Evolutionary conservation across 1,140 invertebrate species (phyloP), one percentile per base, ranked within the genome.

Genomic region (Pachypeltis micranthus): DNA sequence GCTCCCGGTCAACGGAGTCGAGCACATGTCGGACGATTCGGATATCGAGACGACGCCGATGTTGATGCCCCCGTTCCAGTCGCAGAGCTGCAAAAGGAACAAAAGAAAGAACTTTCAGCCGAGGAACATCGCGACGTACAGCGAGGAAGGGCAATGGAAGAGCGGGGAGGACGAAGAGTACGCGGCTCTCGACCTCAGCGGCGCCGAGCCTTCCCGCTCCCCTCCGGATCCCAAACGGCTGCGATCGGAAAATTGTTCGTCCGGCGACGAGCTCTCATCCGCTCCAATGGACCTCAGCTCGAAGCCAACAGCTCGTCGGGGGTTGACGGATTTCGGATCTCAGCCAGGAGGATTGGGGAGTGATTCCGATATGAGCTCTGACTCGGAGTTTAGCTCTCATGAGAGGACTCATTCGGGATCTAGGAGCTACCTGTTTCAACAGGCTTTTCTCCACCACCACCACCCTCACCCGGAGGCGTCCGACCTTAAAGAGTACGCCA

Each of bases 401-500:
- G 44, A 44, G 24, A 31, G 44, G 28, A 26, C 23, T 28, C 19
- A 3, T 21, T 10, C 4, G 12, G 10, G 10, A 4, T 56, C 62
- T 23, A 65, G 63, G 25, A 61, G 59, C 24, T 68, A 68, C 28
- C 63, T 68, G n/a, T 60, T 66, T 31, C 68, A 67, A 31, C 67
- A 63, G 39, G 69, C 67, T 16, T 69, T 67, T 64, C 66, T 66
- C 51, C 59, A 59, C 57, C 59, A 59, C 57, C 65, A 67, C 44
- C 64, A 65, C 55, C 51, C 68, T 12, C 61, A 65, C 62, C 44
- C 67, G 16, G 74, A 75, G 56, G 73, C 73, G 3, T 70, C 70
- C 21, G 73, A 74, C 54, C 72, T 81, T 63, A 78, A 78, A 63
- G 80, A 81, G 66, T 82, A 80, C 74, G 80, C 80, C 4, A 76